phyloP scores from a whole-genome alignment of 2,888 invertebrate species.

The Mythimna ferrago region DNA sequence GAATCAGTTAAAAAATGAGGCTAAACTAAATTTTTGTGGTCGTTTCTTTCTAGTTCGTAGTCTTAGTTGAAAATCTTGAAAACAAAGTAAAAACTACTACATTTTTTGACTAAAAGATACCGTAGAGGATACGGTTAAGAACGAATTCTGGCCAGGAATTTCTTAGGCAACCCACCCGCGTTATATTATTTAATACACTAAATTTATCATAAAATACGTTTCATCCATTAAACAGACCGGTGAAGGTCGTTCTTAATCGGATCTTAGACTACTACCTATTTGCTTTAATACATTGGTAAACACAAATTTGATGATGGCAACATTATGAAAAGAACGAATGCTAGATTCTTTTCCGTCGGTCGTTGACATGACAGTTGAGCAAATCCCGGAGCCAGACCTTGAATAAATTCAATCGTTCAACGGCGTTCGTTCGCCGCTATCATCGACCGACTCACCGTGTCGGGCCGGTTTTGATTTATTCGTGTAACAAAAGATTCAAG shows the following conservation, averaged over 20 bases:
- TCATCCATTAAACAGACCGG: too few species aligned
- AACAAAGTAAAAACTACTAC: background rate
- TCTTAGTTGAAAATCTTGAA: background rate
- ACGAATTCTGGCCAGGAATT: too few species aligned
- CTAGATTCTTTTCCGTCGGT: constrained; percentile 7
- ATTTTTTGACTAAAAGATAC: background rate
- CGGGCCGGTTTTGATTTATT: constrained; percentile 25
- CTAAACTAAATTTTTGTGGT: too few species aligned
- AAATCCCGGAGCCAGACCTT: constrained; percentile 1
- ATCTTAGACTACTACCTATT: too few species aligned
- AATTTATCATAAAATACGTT: too few species aligned
- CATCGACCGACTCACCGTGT: constrained; percentile 41
- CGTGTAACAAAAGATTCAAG: constrained; percentile 41
- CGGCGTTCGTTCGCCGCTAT: constrained; percentile 24
- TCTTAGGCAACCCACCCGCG: too few species aligned
- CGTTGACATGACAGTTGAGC: constrained; percentile 35
- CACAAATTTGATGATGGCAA: constrained; percentile 24
- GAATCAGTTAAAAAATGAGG: background rate
- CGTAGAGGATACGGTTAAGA: too few species aligned
- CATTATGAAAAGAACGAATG: constrained; percentile 37
- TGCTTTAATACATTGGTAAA: background rate
- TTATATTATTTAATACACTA: too few species aligned
- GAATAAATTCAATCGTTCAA: constrained; percentile 27
- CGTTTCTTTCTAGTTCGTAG: background rate
- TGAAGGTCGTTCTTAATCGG: too few species aligned